phyloP scores from a whole-genome alignment of 1,140 invertebrate genomes.

The Drosophila paulistorum region DNA sequence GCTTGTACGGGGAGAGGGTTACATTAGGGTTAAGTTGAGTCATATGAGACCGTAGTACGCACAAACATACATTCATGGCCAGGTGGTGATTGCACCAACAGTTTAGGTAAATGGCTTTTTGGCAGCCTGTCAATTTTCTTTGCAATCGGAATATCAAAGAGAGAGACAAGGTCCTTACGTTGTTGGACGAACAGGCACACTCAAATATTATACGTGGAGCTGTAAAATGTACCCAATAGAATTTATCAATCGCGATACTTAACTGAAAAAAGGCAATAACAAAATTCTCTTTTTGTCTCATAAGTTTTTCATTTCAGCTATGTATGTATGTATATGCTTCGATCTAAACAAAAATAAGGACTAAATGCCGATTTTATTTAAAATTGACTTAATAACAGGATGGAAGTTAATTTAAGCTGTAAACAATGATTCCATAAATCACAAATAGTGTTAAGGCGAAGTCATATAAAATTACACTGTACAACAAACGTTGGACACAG shows the following conservation, averaged over 20 bases:
- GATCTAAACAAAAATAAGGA: no score
- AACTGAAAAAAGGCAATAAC: not conserved
- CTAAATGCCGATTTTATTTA: no score
- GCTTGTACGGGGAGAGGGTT: conserved; percentile 22
- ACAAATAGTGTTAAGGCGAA: no score
- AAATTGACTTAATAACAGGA: no score
- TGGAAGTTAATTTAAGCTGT: no score
- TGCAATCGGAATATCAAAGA: conserved; percentile 45
- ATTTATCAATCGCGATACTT: not conserved
- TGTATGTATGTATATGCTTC: no score
- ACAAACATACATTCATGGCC: conserved; percentile 31
- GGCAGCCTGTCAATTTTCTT: conserved; percentile 57
- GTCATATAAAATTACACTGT: no score
- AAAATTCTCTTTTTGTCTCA: no score
- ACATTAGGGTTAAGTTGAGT: conserved; percentile 34
- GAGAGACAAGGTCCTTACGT: not conserved
- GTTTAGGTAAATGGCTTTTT: conserved; percentile 37
- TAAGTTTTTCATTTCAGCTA: no score
- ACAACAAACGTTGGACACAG: no score
- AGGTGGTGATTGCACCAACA: conserved; percentile 30
- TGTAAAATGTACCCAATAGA: not conserved
- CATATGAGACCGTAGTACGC: conserved; percentile 49
- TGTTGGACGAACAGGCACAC: not conserved
- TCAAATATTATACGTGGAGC: not conserved
- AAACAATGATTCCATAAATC: no score